phyloP scores from a whole-genome alignment of 2,113 vertebrate species.

The Python bivittatus region DNA sequence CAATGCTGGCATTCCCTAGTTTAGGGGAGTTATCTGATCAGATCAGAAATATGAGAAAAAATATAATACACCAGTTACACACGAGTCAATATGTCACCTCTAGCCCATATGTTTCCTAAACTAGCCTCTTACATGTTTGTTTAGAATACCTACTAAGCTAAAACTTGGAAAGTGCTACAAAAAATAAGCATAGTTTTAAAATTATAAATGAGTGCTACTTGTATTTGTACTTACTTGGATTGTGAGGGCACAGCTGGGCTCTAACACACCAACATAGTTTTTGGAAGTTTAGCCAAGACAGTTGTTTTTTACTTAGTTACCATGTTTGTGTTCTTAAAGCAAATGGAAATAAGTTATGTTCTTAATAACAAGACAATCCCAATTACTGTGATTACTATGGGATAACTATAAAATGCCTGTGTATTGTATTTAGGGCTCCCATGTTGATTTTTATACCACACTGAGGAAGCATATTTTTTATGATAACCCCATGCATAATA shows the following conservation, averaged over 20 bases:
- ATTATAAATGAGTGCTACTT: not conserved
- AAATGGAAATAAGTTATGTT: constrained; percentile 57
- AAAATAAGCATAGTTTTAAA: not conserved
- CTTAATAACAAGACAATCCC: constrained; percentile 42
- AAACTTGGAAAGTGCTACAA: not conserved
- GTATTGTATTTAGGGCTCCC: constrained; percentile 54
- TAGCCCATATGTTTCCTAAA: not conserved
- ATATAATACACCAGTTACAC: not conserved
- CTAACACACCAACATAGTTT: not conserved
- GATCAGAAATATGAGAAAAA: not conserved
- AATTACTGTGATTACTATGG: constrained; percentile 49
- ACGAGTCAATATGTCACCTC: not conserved
- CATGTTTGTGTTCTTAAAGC: constrained; percentile 55
- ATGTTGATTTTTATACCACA: constrained; percentile 51
- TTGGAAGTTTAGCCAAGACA: not conserved
- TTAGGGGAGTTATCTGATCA: not conserved
- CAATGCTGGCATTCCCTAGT: too few species aligned
- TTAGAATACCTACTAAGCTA: not conserved
- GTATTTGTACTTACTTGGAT: not conserved
- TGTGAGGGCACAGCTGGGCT: not conserved
- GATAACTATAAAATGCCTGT: constrained; percentile 59
- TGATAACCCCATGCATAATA: constrained; percentile 56
- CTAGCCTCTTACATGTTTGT: not conserved
- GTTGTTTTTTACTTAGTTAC: not conserved
- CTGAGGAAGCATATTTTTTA: constrained; percentile 57